These are phyloP conservation scores for Athalia rosae DNA, from an alignment of 2,888 invertebrate species.

Conservation along the genomic window DNA sequence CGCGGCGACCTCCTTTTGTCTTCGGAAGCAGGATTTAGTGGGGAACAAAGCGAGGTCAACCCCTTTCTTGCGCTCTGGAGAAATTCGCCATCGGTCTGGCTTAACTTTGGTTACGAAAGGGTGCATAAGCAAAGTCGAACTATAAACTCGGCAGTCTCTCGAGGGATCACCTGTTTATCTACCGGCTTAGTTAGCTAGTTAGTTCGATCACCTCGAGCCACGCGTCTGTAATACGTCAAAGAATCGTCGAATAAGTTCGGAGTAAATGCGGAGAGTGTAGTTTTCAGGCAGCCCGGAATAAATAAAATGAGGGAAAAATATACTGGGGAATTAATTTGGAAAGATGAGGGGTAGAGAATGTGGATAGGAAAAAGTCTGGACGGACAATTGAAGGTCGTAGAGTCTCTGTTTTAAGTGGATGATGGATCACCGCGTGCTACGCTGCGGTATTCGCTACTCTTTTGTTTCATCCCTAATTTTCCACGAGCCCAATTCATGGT, in stretches of 20 bases:
- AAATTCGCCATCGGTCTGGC: conserved; percentile 40
- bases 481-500: neutral
- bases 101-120: conserved; percentile 36
- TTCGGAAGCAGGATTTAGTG: conserved; percentile 13
- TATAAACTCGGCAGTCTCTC: conserved; percentile 9
- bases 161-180: conserved; percentile 5
- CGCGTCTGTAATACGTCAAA: neutral
- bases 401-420: neutral
- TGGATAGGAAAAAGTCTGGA: neutral
- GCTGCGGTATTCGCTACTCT: neutral
- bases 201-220: conserved; percentile 2
- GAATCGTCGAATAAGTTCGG: too few relatives aligned
- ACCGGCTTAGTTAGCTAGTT: conserved; percentile 4
- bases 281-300: too few relatives aligned
- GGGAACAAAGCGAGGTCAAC: conserved; percentile 22
- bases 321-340: too few relatives aligned
- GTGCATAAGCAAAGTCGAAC: conserved; percentile 16
- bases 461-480: conserved; percentile 31
- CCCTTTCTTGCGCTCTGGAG: conserved; percentile 5
- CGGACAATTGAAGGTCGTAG: neutral
- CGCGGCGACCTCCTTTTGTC: conserved; percentile 30
- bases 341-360: neutral
- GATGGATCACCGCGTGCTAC: conserved; percentile 9
- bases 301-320: too few relatives aligned
- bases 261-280: too few relatives aligned